Evolutionary conservation across 2,113 vertebrate species (phyloP).

Genomic region (Catharus bicknelli): DNA sequence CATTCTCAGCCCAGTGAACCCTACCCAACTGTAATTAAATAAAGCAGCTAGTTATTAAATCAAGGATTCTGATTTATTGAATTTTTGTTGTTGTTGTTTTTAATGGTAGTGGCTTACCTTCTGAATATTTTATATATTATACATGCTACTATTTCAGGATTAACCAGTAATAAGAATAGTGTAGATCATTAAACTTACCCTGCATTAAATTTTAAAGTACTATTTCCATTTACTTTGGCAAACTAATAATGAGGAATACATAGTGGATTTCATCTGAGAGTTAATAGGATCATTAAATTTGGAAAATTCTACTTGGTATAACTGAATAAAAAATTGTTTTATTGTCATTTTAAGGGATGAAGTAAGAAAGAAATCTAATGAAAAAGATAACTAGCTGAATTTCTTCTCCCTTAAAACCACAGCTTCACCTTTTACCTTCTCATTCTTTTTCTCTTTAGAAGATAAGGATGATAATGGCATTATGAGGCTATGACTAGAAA

Average conservation of each 20-base stretch:
- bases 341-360: conserved; percentile 31
- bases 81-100: neutral
- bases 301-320: neutral
- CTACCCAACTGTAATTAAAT: neutral
- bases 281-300: conserved; percentile 42
- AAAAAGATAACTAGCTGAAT: neutral
- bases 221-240: conserved; percentile 52
- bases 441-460: neutral
- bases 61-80: neutral
- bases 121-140: neutral
- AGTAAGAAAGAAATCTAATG: conserved; percentile 27
- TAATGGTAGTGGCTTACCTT: neutral
- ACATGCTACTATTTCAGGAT: conserved; percentile 1
- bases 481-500: neutral
- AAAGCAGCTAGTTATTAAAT: conserved; percentile 23
- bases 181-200: neutral
- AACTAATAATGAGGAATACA: conserved; percentile 33
- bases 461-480: neutral
- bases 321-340: conserved; percentile 41
- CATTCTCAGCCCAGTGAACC: neutral
- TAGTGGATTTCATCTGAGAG: conserved; percentile 21
- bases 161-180: conserved; percentile 17
- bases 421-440: neutral
- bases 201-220: conserved; percentile 40
- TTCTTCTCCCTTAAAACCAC: neutral